Evolutionary conservation across 2,888 invertebrate species (phyloP).

Genomic region (Drosophila affinis): DNA sequence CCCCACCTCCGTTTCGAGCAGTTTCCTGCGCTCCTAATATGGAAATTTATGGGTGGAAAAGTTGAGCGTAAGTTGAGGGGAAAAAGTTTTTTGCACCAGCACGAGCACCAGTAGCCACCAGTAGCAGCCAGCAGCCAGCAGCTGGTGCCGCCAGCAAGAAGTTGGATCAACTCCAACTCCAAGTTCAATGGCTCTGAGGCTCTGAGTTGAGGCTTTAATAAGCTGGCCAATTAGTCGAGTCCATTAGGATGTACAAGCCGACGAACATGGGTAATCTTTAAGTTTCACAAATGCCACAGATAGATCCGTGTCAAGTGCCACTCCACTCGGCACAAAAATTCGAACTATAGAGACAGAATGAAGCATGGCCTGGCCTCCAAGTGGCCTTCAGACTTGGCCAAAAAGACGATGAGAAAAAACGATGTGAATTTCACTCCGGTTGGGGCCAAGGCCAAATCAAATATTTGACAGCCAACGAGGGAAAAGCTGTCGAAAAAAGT

Average conservation of each 20-base stretch:
- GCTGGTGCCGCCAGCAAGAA: conserved; percentile 28
- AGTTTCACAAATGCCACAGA: conserved; percentile 41
- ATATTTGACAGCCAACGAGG: conserved; percentile 38
- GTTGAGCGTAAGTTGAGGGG: conserved; percentile 29
- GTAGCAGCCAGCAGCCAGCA: conserved; percentile 7
- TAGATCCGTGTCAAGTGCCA: conserved; percentile 30
- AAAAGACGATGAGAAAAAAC: background rate
- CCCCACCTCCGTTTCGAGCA: background rate
- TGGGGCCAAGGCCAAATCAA: conserved; percentile 43
- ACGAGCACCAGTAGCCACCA: background rate
- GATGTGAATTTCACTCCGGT: conserved; percentile 6
- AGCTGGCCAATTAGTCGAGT: conserved; percentile 42
- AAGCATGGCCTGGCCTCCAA: conserved; percentile 22
- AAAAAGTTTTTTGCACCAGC: conserved; percentile 34
- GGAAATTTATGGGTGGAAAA: conserved; percentile 38
- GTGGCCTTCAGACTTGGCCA: background rate
- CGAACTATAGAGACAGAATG: background rate
- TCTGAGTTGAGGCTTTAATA: conserved; percentile 21
- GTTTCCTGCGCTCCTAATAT: conserved; percentile 29
- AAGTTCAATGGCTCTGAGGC: conserved; percentile 39
- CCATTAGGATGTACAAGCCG: conserved; percentile 25
- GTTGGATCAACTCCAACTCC: conserved; percentile 43
- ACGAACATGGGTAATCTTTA: conserved; percentile 24
- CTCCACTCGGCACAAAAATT: conserved; percentile 5
- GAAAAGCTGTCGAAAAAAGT: conserved; percentile 25